Evolutionary conservation across 2,888 invertebrate species (phyloP).

Genomic region (Zygothrica quintamaculata): DNA sequence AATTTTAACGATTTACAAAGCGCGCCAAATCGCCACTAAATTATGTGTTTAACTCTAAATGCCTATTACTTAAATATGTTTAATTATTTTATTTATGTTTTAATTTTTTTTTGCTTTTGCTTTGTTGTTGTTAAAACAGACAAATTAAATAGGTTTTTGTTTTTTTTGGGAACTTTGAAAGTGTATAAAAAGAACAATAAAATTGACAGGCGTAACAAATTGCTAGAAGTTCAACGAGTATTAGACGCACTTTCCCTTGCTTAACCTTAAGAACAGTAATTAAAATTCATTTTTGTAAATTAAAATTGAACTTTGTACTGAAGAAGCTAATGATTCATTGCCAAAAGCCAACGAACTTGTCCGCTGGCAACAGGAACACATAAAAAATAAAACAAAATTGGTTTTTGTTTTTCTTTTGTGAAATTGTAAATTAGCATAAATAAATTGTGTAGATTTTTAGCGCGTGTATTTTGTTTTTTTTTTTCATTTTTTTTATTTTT

Average conservation of each 20-base stretch:
- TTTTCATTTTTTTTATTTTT: no score
- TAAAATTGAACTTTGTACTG: constrained; percentile 31
- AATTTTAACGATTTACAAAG: constrained; percentile 31
- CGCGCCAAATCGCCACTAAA: constrained; percentile 38
- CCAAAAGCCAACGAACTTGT: constrained; percentile 48
- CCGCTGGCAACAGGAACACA: constrained; percentile 2
- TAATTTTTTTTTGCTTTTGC: no score
- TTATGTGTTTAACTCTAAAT: constrained; percentile 49
- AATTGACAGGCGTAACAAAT: constrained; percentile 63
- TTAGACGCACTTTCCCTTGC: constrained; percentile 37
- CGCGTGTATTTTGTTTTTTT: no score
- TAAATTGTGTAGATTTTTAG: background rate
- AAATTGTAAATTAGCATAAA: constrained; percentile 5
- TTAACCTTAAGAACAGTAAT: constrained; percentile 25
- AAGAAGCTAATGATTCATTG: constrained; percentile 29
- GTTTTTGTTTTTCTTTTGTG: no score
- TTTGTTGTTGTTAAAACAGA: no score
- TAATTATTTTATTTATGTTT: constrained; percentile 21
- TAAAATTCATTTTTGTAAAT: constrained; percentile 13
- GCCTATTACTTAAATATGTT: constrained; percentile 24
- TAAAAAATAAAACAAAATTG: no score
- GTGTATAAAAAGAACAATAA: constrained; percentile 59
- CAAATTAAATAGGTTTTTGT: constrained; percentile 39
- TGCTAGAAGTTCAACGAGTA: constrained; percentile 36
- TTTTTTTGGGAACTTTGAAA: constrained; percentile 24